Base-by-base conservation (phyloP, 92 coral and sea anemone genomes). In the Bergia puertoricense region DNA sequence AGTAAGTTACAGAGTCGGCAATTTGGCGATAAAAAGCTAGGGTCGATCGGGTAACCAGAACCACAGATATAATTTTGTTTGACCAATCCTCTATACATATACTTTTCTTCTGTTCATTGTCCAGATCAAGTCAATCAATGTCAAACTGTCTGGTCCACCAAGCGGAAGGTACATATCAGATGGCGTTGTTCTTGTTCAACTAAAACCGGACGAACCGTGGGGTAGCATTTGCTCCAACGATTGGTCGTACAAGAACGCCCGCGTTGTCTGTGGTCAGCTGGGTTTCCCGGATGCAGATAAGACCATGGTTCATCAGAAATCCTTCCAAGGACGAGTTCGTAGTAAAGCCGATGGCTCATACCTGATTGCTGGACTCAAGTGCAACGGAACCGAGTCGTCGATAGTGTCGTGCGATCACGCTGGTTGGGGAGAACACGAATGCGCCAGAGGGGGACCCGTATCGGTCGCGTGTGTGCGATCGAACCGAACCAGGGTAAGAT, bases 201-300 rank as follows among this genome's bases (percentile, higher is more conserved):
- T 94, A 1, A 76, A 93, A 30, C 89, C 90, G 74, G 69, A 91
- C n/a, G 91, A 91, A 9, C 77, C 86, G 48, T 91, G 95, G 96
- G 98, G 98, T 9, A 59, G 57, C 82, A 94, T 93, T 68, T 96
- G 98, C 46, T 77, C 98, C 4, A 88, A 91, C 16, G 84, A 79
- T 8, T 96, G 98, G 98, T 90, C 88, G 8, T 82, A 77, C 10
- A 44, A 22, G 20, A 91, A 96, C 86, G 78, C 91, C 71, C 86
- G 91, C 88, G 98, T 97, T 41, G 89, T 95, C 59, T 97, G 99
- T 76, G 99, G 99, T 14, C 95, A 96, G 81, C 96, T 97, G 75
- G 99, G 99, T 48, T 97, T 90, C 77, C 94, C 95, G 20, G 90
- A 89, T 36, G 89, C 92, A 5, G 66, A 75, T 37, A 38, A 81